Conservation (phyloP, 2,888 invertebrate species). For the Chloroclysta siterata region DNA sequence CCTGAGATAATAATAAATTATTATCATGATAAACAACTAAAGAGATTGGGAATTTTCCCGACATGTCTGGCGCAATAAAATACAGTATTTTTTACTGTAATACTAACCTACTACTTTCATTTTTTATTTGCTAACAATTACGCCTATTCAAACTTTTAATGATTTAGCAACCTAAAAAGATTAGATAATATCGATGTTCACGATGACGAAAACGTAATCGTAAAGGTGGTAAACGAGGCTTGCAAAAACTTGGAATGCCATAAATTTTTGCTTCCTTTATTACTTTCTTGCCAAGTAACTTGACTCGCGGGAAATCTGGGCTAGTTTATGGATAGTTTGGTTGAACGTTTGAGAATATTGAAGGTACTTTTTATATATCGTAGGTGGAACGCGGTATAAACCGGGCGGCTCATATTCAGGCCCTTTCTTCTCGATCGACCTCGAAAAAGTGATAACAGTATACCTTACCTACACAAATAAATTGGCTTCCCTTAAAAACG, state of each 20-base stretch:
- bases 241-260: conserved; percentile 6
- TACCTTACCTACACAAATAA: too few relatives aligned
- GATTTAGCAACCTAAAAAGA: too few relatives aligned
- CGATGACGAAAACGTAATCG: too few relatives aligned
- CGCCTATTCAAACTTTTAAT: neutral
- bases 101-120: too few relatives aligned
- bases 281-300: conserved; percentile 13
- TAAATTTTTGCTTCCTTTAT: conserved; percentile 13
- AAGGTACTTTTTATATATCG: neutral
- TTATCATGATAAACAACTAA: conserved; percentile 7
- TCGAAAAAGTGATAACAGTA: too few relatives aligned
- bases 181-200: too few relatives aligned
- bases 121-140: neutral
- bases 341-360: conserved; percentile 9
- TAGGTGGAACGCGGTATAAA: too few relatives aligned
- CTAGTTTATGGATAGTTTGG: conserved; percentile 11
- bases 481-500: too few relatives aligned
- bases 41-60: conserved; percentile 26
- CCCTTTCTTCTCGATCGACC: too few relatives aligned
- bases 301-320: conserved; percentile 16
- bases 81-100: neutral
- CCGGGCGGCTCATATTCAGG: too few relatives aligned
- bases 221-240: neutral
- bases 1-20: conserved; percentile 12
- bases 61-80: neutral